Evolutionary conservation across 2,797 vertebrate genomes (phyloP), one percentile per base, ranked within the genome.

Genomic region (Sternarchorhynchus goeldii): DNA sequence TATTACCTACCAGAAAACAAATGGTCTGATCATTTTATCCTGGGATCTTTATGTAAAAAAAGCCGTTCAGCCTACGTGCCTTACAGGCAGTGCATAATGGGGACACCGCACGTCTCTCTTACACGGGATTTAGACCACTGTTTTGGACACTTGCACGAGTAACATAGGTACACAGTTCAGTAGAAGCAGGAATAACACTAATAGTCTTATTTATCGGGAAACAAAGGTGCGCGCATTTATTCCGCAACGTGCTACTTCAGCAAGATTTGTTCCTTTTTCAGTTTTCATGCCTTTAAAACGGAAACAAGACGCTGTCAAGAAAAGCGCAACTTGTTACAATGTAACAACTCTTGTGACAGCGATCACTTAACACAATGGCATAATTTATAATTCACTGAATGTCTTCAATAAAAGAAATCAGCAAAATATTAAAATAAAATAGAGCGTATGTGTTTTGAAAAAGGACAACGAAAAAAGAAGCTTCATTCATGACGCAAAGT

Each of bases 21-120:
- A 25, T n/a, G 32, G 17, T 65, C 4, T 36, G 0, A 31, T 6
- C 29, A 53, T 69, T 16, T 36, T 36, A 67, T 67, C 39, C 66
- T 69, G 41, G 41, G 66, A 69, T 55, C 21, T 67, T 5, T 17
- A 2, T 5, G 31, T 34, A 31, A 17, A 69, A n/a, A 41, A 58
- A 29, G 12, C 0, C 56, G 72, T 65, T 59, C 68, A 81, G 83
- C 67, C 70, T 83, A 85, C 76, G 79, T 83, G 81, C 79, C 25
- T 45, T 14, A 18, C 31, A 21, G 53, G 50, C 31, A 17, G 18
- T 34, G 34, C 45, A 56, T 66, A 70, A 82, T 82, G 76, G 76
- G 76, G 29, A 78, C 41, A 64, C 56, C 36, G 17, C 65, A 57
- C 57, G 29, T 74, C 39, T 32, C 8, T 69, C 34, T 45, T 67